Evolutionary conservation across 2,888 invertebrate genomes (phyloP), one percentile per base, ranked within the genome.

Genomic region (Onthophagus sagittarius): DNA sequence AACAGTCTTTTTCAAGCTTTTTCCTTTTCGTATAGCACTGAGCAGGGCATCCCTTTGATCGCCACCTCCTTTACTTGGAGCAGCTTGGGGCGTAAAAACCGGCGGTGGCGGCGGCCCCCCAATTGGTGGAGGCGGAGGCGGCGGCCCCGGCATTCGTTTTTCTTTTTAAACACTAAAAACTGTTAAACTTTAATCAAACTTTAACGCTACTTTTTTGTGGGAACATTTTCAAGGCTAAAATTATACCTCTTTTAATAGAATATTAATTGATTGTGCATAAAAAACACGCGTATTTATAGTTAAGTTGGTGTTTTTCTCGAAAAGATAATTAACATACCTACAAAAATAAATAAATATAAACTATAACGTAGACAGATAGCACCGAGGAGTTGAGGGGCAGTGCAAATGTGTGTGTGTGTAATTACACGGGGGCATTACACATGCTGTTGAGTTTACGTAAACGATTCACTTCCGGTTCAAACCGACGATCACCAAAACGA

Each of bases 21-120:
- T 86, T 73, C 96, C 97, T 84, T 92, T 92, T 80, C 95, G 90
- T 80, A 97, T 97, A 9, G 94, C 94, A 81, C 90, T 91, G 64
- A 97, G 86, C 74, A 97, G 87, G 69, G 93, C 90, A 80, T 89
- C 89, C 81, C 94, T 88, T 74, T 88, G 88, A 79, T 91, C 90
- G 64, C 85, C 85, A n/a, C 88, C 86, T 0, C 86, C 83, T 79
- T 88, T 88, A 0, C 88, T 83, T 5, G 86, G 80, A 75, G 86
- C 86, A 71, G 86, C 83, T 72, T 89, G 89, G 15, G 90, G 89
- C 63, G 88, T 88, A 14, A 89, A 89, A 31, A 88, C 88, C 11
- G 90, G 89, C 39, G 90, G 89, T 69, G 92, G 89, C 23, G 89
- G 88, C 70, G 88, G 90, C 71, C 91, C 91, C 63, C 89, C 89